phyloP scores from a whole-genome alignment of 2,888 invertebrate genomes.

The Mesorhabditis sp. region DNA sequence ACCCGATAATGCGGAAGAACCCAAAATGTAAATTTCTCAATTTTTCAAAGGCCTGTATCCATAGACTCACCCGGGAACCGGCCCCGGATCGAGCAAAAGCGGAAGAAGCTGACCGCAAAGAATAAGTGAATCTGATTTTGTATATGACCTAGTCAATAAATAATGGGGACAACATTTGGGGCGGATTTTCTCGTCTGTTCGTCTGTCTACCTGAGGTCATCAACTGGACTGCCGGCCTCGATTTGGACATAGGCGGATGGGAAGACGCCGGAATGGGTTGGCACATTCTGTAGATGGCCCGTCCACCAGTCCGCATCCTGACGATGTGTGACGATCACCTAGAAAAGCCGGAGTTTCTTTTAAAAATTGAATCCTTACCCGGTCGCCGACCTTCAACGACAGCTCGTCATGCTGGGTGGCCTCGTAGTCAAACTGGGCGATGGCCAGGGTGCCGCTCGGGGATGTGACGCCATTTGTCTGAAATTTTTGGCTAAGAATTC shows the following conservation, averaged over 20 bases:
- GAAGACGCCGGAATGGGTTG: constrained; percentile 37
- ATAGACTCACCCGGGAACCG: too few species aligned
- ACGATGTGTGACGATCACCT: constrained; percentile 31
- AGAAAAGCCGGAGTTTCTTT: background rate
- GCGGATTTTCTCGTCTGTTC: too few species aligned
- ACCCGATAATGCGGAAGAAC: too few species aligned
- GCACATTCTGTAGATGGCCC: constrained; percentile 30
- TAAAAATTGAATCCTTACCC: background rate
- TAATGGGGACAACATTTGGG: too few species aligned
- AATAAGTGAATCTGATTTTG: too few species aligned
- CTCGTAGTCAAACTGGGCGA: constrained; percentile 52
- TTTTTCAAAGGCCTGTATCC: too few species aligned
- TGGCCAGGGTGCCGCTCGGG: constrained; percentile 17
- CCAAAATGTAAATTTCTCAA: too few species aligned
- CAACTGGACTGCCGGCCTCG: background rate
- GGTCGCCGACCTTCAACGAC: constrained; percentile 37
- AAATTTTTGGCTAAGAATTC: background rate
- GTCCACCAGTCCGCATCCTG: constrained; percentile 54
- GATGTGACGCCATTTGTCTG: constrained; percentile 2
- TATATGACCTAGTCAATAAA: too few species aligned
- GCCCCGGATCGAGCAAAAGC: too few species aligned
- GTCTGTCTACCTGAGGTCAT: too few species aligned
- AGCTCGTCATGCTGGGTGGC: constrained; percentile 54
- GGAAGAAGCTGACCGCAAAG: too few species aligned
- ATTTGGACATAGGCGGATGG: constrained; percentile 56